phyloP scores from a whole-genome alignment of 2,113 vertebrate genomes.

The Bubalus kerabau region DNA sequence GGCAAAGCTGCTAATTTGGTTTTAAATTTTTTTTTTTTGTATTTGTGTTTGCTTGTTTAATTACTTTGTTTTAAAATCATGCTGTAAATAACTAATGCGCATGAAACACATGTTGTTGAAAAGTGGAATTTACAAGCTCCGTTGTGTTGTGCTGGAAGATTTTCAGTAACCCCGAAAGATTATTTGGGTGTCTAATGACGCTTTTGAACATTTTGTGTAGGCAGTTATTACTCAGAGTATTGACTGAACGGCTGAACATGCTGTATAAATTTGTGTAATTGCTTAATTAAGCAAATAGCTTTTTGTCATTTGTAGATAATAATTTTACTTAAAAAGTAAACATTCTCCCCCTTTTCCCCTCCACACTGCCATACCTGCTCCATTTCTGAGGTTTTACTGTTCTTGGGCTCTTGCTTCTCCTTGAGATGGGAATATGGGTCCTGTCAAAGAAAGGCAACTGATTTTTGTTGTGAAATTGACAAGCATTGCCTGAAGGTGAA shows the following conservation, averaged over 20 bases:
- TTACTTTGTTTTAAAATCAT: conserved; percentile 28
- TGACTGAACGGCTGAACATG: not conserved
- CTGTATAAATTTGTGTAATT: not conserved
- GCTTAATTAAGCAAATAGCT: conserved; percentile 20
- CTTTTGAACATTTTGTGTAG: conserved; percentile 2
- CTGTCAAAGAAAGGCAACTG: not conserved
- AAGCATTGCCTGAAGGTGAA: too few relatives aligned
- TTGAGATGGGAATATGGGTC: not conserved
- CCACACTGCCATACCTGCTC: not conserved
- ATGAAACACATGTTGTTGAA: not conserved
- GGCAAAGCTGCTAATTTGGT: conserved; percentile 14
- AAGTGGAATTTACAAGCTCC: not conserved
- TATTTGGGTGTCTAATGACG: conserved; percentile 13
- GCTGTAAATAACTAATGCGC: not conserved
- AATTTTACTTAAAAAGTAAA: not conserved
- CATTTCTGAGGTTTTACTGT: not conserved
- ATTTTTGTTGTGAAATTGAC: rapidly evolving
- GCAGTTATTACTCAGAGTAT: conserved; percentile 18
- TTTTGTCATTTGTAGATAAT: conserved; percentile 11
- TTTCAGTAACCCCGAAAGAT: conserved; percentile 12
- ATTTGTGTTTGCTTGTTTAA: not conserved
- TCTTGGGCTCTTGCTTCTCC: not conserved
- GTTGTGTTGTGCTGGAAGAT: not conserved
- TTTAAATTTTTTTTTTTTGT: not conserved
- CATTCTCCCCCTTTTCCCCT: not conserved